Evolutionary conservation across 1,140 invertebrate genomes (phyloP).

Genomic region (Drosophila sproati): DNA sequence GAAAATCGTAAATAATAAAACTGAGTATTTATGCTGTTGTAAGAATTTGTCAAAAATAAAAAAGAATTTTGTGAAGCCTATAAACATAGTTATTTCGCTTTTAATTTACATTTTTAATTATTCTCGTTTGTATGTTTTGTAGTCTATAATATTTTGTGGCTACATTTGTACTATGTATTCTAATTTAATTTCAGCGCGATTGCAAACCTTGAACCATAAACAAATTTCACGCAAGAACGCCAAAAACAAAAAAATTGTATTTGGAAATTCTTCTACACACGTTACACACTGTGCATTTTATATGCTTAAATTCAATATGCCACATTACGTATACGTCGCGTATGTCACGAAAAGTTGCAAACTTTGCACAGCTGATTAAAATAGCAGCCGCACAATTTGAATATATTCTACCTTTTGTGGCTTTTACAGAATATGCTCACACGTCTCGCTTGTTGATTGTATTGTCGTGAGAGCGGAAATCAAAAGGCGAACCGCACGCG

Average conservation of each 20-base stretch:
- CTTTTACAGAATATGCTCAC: slow-evolving; percentile 29
- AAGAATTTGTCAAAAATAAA: too few species aligned
- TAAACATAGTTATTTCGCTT: neutral
- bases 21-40: too few species aligned
- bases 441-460: neutral
- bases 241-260: slow-evolving; percentile 30
- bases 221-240: slow-evolving; percentile 50
- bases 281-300: slow-evolving; percentile 30
- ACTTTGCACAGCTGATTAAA: slow-evolving; percentile 69
- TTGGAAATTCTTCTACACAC: slow-evolving; percentile 42
- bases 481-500: slow-evolving; percentile 71
- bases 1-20: too few species aligned
- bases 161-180: slow-evolving; percentile 8
- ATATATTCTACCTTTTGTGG: slow-evolving; percentile 68
- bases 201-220: slow-evolving; percentile 52
- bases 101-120: neutral
- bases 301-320: slow-evolving; percentile 29
- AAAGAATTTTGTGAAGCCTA: too few species aligned
- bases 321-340: slow-evolving; percentile 71
- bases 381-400: slow-evolving; percentile 53
- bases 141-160: neutral
- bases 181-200: slow-evolving; percentile 13
- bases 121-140: slow-evolving; percentile 8
- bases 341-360: slow-evolving; percentile 30
- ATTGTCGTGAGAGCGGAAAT: slow-evolving; percentile 5